Conservation (phyloP, 2,888 invertebrate species). For the Hydrotaea diabolus region DNA sequence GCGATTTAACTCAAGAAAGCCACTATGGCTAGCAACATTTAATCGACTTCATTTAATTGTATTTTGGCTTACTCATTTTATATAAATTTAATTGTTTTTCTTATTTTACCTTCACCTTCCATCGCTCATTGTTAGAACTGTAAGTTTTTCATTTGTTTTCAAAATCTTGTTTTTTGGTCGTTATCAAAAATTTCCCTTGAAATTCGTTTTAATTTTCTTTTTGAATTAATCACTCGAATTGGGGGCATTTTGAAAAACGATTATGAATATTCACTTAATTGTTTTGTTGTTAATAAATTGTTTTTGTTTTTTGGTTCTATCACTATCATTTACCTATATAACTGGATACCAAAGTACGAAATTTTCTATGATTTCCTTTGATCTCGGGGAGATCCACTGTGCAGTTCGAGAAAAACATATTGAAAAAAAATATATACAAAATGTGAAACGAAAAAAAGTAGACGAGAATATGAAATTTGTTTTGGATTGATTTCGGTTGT, state of each 20-base stretch:
- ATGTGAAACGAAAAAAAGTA: slow-evolving; percentile 47
- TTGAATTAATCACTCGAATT: slow-evolving; percentile 11
- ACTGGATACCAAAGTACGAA: slow-evolving; percentile 99
- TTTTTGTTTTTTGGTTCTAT: slow-evolving; percentile 5
- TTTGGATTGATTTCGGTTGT: background rate
- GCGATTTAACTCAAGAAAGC: too few relatives aligned
- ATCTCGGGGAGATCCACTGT: slow-evolving; percentile 99
- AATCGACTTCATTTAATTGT: too few relatives aligned
- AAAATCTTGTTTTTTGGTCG: background rate
- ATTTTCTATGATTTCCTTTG: slow-evolving; percentile 99
- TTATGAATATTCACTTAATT: slow-evolving; percentile 52
- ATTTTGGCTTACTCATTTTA: too few relatives aligned
- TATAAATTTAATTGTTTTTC: too few relatives aligned
- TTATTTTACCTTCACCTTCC: too few relatives aligned
- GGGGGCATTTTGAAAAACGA: slow-evolving; percentile 11
- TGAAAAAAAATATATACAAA: slow-evolving; percentile 79
- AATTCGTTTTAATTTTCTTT: slow-evolving; percentile 39
- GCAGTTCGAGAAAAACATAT: slow-evolving; percentile 77
- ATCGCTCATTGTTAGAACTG: background rate
- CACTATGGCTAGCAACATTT: too few relatives aligned
- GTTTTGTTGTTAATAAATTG: slow-evolving; percentile 15
- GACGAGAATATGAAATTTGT: slow-evolving; percentile 41
- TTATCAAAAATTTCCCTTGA: background rate
- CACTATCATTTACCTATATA: slow-evolving; percentile 92
- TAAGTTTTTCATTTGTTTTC: background rate